Conservation (phyloP, 2,113 vertebrate genomes). For the Puffinus mauretanicus region DNA sequence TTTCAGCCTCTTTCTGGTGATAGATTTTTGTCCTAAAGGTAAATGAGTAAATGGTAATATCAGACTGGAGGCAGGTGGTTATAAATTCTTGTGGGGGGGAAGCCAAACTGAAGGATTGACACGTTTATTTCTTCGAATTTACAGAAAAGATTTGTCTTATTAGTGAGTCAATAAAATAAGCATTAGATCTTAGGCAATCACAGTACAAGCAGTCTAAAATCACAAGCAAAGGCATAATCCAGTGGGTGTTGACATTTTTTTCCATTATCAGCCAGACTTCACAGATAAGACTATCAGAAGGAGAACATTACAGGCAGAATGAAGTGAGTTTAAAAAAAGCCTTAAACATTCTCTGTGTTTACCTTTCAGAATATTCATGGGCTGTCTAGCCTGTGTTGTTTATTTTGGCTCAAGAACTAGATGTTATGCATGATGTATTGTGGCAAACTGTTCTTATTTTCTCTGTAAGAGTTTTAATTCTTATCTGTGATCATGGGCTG, state of each 20-base stretch:
- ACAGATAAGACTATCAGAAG: slow-evolving; percentile 1
- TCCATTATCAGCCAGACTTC: neutral
- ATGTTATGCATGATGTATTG: neutral
- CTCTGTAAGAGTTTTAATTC: neutral
- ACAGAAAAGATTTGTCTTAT: neutral
- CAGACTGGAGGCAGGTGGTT: neutral
- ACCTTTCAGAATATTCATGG: neutral
- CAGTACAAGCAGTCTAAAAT: neutral
- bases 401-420: slow-evolving; percentile 7
- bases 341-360: neutral
- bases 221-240: neutral
- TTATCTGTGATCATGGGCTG: neutral
- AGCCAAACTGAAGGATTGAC: neutral
- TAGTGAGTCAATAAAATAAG: slow-evolving; percentile 25
- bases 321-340: neutral
- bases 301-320: neutral
- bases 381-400: neutral
- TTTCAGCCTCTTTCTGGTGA: neutral
- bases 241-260: slow-evolving; percentile 20
- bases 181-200: neutral
- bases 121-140: neutral
- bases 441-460: neutral
- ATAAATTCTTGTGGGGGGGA: neutral
- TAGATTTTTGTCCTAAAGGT: slow-evolving; percentile 6
- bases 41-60: neutral